Evolutionary conservation across 53 echinoderm and acorn worm species (phyloP).

Genomic region (Holothuria scabra): DNA sequence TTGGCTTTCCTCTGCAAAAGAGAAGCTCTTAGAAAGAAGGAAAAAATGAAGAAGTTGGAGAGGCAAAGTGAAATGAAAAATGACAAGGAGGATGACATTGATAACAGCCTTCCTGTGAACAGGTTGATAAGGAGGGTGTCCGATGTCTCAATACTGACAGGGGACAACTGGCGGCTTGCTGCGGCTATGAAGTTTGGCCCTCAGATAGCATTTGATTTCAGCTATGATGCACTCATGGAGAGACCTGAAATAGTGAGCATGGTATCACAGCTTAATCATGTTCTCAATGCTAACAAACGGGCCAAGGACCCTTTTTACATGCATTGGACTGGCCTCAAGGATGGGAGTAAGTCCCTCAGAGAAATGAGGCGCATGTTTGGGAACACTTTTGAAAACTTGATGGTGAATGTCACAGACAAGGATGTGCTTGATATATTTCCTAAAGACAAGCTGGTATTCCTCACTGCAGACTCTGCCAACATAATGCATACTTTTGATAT

Average conservation of each 20-base stretch:
- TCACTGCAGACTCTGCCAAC: slow-evolving; percentile 89
- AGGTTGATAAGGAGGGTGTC: slow-evolving; percentile 27
- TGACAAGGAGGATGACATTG: slow-evolving; percentile 48
- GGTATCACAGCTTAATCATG: slow-evolving; percentile 67
- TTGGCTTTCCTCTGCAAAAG: slow-evolving; percentile 61
- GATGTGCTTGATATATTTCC: slow-evolving; percentile 80
- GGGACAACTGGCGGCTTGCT: slow-evolving; percentile 75
- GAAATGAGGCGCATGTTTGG: slow-evolving; percentile 64
- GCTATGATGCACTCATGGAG: slow-evolving; percentile 80
- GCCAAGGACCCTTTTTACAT: slow-evolving; percentile 79
- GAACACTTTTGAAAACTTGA: slow-evolving; percentile 44
- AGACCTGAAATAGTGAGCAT: slow-evolving; percentile 71
- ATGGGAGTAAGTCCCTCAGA: slow-evolving; percentile 49
- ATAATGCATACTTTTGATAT: slow-evolving; percentile 69
- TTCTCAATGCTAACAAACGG: slow-evolving; percentile 65
- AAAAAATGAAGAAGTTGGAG: slow-evolving; percentile 59
- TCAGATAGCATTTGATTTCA: slow-evolving; percentile 79
- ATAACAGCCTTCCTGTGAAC: slow-evolving; percentile 28
- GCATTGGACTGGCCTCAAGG: slow-evolving; percentile 68
- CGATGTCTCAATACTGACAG: slow-evolving; percentile 16
- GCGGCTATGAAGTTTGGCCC: slow-evolving; percentile 90
- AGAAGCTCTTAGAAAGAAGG: slow-evolving; percentile 59
- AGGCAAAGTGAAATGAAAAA: slow-evolving; percentile 26
- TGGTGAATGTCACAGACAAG: slow-evolving; percentile 71
- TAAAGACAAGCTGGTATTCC: slow-evolving; percentile 73